A percentile compares a stretch with the other conserved stretches of the same genome.
Evolutionary conservation across 2,113 vertebrate genomes (phyloP).

Genomic region (Leucopternis melanops): DNA sequence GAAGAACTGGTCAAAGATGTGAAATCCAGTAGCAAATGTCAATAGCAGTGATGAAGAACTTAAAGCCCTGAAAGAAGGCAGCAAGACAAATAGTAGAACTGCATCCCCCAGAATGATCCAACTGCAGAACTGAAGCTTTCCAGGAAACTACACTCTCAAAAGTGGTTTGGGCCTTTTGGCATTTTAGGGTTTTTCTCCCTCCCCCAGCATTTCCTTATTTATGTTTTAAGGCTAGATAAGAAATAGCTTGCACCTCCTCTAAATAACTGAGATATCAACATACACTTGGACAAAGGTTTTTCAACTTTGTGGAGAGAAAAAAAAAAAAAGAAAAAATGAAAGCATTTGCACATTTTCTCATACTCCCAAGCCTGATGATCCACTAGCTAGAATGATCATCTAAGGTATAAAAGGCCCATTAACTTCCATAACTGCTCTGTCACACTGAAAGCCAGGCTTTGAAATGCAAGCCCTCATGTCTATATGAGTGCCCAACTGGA

Average conservation of each 20-base stretch:
- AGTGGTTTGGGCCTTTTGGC: not conserved
- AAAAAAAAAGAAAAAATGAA: not conserved
- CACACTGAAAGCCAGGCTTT: not conserved
- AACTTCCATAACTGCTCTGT: not conserved
- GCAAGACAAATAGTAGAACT: not conserved
- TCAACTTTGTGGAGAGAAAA: not conserved
- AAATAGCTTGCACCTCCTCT: not conserved
- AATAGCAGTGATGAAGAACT: not conserved
- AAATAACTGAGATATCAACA: not conserved
- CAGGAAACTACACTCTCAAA: not conserved
- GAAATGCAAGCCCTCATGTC: not conserved
- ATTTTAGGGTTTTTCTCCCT: not conserved
- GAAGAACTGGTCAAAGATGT: not conserved
- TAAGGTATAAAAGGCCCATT: not conserved
- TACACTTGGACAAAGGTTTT: not conserved
- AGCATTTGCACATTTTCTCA: not conserved
- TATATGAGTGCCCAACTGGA: not conserved
- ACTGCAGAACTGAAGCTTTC: not conserved
- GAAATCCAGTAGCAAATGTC: not conserved
- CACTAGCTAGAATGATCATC: not conserved
- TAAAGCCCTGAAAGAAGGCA: not conserved
- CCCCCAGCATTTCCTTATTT: not conserved
- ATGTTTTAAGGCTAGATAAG: not conserved
- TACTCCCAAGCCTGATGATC: not conserved
- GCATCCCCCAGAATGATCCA: not conserved